Conservation (phyloP, 2,888 invertebrate species). For the Pterostichus niger region DNA sequence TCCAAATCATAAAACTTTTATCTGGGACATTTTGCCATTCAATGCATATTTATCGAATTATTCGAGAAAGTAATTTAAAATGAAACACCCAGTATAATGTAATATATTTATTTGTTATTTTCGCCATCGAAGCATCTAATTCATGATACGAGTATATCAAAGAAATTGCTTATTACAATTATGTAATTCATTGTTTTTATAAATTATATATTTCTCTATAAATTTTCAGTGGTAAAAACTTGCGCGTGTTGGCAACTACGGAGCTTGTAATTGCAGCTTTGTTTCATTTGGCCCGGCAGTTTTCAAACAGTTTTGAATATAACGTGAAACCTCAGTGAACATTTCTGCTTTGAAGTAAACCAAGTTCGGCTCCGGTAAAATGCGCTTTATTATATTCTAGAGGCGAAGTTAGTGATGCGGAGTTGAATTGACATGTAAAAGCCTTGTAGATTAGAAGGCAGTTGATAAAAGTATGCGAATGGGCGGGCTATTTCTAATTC, state of each 20-base stretch:
- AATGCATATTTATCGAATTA: no score
- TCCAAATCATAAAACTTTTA: no score
- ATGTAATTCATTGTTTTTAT: background rate
- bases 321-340: slow-evolving; percentile 40
- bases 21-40: no score
- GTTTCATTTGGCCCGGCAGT: slow-evolving; percentile 46
- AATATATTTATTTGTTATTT: no score
- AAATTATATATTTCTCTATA: background rate
- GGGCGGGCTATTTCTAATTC: no score
- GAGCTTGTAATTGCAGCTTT: slow-evolving; percentile 62
- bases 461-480: no score
- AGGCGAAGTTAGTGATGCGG: slow-evolving; percentile 32
- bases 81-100: no score
- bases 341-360: slow-evolving; percentile 52
- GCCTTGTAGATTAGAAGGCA: background rate
- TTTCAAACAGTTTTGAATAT: slow-evolving; percentile 61
- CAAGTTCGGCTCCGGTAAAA: slow-evolving; percentile 26
- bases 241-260: slow-evolving; percentile 2
- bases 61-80: no score
- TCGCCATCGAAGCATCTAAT: no score
- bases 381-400: slow-evolving; percentile 38
- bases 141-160: no score
- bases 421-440: slow-evolving; percentile 19
- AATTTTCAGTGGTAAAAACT: background rate
- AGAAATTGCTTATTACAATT: no score